Percentiles rank a stretch among this genome's conserved stretches.
These are phyloP conservation scores for Danionella dracula DNA, from an alignment of 2,797 vertebrate genomes.

Conservation along the genomic window DNA sequence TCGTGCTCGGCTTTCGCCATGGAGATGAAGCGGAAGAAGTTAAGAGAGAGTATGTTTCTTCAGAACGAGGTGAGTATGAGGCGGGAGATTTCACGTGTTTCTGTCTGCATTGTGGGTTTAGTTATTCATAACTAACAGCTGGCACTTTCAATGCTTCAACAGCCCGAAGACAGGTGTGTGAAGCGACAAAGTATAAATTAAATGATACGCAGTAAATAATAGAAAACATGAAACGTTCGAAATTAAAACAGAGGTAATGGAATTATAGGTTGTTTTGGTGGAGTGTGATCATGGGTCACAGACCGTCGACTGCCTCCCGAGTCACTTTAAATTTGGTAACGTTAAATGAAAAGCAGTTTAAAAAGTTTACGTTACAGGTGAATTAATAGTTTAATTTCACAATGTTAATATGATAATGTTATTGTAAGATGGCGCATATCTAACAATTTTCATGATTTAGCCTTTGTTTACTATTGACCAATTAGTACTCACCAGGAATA, in stretches of 20 bases:
- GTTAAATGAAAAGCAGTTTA: too few relatives aligned
- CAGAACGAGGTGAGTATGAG: conserved; percentile 60
- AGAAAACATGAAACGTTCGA: conserved; percentile 55
- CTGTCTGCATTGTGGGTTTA: not conserved
- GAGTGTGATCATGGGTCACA: conserved; percentile 32
- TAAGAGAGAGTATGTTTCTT: conserved; percentile 63
- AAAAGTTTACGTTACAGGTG: too few relatives aligned
- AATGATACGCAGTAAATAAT: conserved; percentile 50
- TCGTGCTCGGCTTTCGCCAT: conserved; percentile 68
- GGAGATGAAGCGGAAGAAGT: conserved; percentile 75
- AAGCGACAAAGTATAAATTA: conserved; percentile 41
- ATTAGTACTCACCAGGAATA: too few relatives aligned
- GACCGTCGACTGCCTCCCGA: too few relatives aligned
- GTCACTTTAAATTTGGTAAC: too few relatives aligned
- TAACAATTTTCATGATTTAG: too few relatives aligned
- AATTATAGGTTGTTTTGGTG: conserved; percentile 46
- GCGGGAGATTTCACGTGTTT: not conserved
- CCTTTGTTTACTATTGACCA: too few relatives aligned
- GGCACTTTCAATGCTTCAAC: conserved; percentile 35
- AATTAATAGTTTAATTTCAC: too few relatives aligned
- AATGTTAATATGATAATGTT: too few relatives aligned
- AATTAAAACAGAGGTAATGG: conserved; percentile 54
- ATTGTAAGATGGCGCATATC: too few relatives aligned
- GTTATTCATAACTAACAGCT: not conserved
- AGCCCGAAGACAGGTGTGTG: conserved; percentile 48